phyloP scores from a whole-genome alignment of 2,797 vertebrate species.

The Salmo trutta region DNA sequence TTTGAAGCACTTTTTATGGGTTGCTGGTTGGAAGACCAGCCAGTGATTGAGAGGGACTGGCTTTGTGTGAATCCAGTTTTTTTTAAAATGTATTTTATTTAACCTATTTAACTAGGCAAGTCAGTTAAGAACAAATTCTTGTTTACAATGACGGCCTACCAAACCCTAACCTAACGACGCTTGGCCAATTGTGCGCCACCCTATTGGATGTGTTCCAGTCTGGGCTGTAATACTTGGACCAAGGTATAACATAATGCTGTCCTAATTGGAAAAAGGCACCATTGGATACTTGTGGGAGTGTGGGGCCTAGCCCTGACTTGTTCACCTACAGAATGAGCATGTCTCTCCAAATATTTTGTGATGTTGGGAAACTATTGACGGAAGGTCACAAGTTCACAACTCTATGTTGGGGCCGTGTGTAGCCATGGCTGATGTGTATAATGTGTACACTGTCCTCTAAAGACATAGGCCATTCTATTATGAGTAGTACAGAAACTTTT shows the following conservation, averaged over 20 bases:
- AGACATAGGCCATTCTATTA: not conserved
- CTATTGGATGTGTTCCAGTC: too few relatives aligned
- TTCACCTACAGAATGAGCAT: slow-evolving; percentile 5
- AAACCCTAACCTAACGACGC: too few relatives aligned
- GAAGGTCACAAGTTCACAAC: not conserved
- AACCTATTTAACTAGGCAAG: too few relatives aligned
- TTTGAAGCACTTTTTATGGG: slow-evolving; percentile 16
- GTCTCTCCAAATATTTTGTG: not conserved
- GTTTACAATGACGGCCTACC: too few relatives aligned
- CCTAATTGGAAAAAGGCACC: slow-evolving; percentile 34
- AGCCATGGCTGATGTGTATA: not conserved
- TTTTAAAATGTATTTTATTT: too few relatives aligned
- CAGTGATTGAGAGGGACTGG: slow-evolving; percentile 21
- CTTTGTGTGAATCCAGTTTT: slow-evolving; percentile 4
- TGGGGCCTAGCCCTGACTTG: slow-evolving; percentile 16
- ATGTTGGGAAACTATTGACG: not conserved
- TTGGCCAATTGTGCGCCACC: too few relatives aligned
- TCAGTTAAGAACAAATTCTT: too few relatives aligned
- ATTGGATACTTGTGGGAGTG: not conserved
- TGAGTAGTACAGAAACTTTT: not conserved
- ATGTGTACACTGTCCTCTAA: not conserved
- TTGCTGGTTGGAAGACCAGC: slow-evolving; percentile 19
- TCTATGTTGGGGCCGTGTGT: not conserved
- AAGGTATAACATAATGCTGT: not conserved
- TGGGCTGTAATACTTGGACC: slow-evolving; percentile 14